phyloP scores from a whole-genome alignment of 2,113 vertebrate genomes.

The Gopherus evgoodei region DNA sequence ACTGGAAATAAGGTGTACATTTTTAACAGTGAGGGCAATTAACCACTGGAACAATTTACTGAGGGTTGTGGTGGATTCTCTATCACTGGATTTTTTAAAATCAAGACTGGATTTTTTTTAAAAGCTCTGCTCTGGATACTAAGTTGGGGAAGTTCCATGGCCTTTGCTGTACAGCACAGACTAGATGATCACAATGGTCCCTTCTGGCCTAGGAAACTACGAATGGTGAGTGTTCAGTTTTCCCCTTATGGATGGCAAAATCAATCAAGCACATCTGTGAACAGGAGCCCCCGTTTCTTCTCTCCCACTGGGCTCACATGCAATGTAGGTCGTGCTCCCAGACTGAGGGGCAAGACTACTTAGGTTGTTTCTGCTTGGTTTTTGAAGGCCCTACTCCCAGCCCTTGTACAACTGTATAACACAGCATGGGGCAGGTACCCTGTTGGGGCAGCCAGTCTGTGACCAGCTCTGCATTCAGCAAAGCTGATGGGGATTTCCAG shows the following conservation, averaged over 20 bases:
- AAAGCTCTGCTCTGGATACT: neutral
- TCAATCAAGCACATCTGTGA: neutral
- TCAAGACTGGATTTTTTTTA: neutral
- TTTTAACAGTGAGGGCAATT: neutral
- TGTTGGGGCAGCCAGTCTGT: slow-evolving; percentile 46
- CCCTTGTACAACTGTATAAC: slow-evolving; percentile 31
- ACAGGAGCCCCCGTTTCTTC: neutral
- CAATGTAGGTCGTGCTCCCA: neutral
- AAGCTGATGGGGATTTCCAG: slow-evolving; percentile 71
- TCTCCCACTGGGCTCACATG: neutral
- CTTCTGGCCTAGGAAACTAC: neutral
- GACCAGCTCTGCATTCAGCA: slow-evolving; percentile 48
- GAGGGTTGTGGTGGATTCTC: neutral
- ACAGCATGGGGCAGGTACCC: slow-evolving; percentile 41
- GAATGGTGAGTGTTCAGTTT: neutral
- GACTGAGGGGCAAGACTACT: neutral
- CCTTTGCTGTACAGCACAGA: neutral
- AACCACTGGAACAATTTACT: neutral
- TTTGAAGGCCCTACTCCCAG: neutral
- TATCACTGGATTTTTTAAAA: neutral
- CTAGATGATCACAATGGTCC: neutral
- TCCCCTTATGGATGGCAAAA: neutral
- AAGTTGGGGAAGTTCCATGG: neutral
- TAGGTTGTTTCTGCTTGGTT: neutral
- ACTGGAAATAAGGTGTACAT: neutral